phyloP scores from a whole-genome alignment of 1,140 invertebrate species.

The Temnothorax longispinosus region DNA sequence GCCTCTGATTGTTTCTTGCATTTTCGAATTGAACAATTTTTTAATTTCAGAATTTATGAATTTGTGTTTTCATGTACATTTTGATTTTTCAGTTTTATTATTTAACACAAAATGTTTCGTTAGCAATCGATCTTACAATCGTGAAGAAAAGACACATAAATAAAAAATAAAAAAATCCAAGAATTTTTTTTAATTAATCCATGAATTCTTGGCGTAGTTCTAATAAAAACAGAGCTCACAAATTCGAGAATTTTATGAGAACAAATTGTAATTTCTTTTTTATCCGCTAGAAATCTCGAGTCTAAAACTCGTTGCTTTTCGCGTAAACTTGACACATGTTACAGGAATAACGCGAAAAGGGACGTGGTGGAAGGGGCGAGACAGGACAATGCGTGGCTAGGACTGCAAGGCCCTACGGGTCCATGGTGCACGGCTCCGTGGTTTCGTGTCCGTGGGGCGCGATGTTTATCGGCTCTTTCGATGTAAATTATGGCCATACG shows the following conservation, averaged over 20 bases:
- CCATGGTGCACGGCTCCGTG: slow-evolving; percentile 72
- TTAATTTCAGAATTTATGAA: neutral
- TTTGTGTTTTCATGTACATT: neutral
- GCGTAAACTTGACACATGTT: slow-evolving; percentile 14
- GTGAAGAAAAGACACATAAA: neutral
- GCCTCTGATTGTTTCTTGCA: neutral
- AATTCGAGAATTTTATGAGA: neutral
- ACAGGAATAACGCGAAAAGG: slow-evolving; percentile 4
- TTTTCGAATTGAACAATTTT: neutral
- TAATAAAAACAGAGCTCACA: neutral
- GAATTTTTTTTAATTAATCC: neutral
- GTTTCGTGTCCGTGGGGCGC: slow-evolving; percentile 79
- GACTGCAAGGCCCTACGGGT: slow-evolving; percentile 67
- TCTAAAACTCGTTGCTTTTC: slow-evolving; percentile 9
- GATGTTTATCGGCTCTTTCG: slow-evolving; percentile 83
- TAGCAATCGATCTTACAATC: neutral
- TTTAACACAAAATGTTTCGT: neutral
- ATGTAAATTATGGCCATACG: slow-evolving; percentile 81
- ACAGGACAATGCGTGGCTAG: slow-evolving; percentile 70
- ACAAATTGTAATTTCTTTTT: neutral
- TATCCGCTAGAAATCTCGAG: neutral
- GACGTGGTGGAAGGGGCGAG: slow-evolving; percentile 56
- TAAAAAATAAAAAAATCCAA: neutral
- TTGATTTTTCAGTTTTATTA: neutral
- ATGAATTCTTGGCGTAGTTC: neutral